Percentiles rank a stretch among this genome's conserved stretches.
These are phyloP conservation scores for Drosophila littoralis DNA, from an alignment of 1,140 invertebrate genomes.

Conservation along the genomic window DNA sequence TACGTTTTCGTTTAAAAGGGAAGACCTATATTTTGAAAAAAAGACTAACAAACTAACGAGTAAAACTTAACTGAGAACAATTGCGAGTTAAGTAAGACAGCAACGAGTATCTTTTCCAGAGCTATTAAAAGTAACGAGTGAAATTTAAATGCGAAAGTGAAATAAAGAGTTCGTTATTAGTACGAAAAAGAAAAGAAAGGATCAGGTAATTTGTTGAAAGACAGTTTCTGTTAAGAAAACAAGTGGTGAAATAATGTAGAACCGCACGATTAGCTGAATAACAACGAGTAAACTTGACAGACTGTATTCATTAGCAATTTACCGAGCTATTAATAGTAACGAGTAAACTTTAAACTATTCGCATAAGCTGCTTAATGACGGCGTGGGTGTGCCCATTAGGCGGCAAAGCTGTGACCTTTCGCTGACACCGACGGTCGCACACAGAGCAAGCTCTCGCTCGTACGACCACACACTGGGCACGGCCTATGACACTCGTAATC, in stretches of 20 bases:
- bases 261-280: no score
- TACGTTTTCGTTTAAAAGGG: no score
- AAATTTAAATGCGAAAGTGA: no score
- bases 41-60: not conserved
- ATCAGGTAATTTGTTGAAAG: no score
- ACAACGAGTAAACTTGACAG: not conserved
- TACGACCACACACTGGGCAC: conserved; percentile 1
- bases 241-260: no score
- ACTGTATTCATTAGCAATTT: conserved; percentile 7
- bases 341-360: conserved; percentile 12
- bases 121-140: no score
- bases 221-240: no score
- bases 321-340: conserved; percentile 23
- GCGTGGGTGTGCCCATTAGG: conserved; percentile 9
- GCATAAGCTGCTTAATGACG: conserved; percentile 33
- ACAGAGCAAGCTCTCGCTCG: not conserved
- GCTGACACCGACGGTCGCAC: conserved; percentile 37
- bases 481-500: conserved; percentile 54
- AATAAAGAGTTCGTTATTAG: no score
- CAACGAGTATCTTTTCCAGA: not conserved
- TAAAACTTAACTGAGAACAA: no score
- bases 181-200: no score
- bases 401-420: conserved; percentile 29
- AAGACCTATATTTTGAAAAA: not conserved
- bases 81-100: not conserved